phyloP scores from a whole-genome alignment of 2,113 vertebrate genomes.

The Myocastor coypus region DNA sequence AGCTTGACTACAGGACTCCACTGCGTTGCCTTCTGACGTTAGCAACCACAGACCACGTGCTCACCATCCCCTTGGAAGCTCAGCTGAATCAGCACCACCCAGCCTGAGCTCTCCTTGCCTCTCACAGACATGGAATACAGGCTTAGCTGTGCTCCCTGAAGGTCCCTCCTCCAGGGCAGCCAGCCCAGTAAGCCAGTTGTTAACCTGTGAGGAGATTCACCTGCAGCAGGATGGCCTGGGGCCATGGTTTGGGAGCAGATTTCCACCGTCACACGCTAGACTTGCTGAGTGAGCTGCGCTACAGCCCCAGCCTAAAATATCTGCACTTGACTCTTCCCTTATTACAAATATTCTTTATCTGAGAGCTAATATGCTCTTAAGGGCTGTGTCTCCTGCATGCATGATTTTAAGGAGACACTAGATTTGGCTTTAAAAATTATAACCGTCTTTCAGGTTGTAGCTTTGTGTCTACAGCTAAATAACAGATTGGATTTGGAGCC shows the following conservation, averaged over 20 bases:
- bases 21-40: neutral
- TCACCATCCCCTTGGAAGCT: neutral
- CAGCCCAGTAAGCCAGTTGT: neutral
- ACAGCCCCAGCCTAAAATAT: neutral
- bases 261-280: neutral
- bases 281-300: neutral
- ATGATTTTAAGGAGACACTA: conserved; percentile 11
- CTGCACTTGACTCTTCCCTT: neutral
- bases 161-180: neutral
- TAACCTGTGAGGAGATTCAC: neutral
- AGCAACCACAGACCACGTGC: neutral
- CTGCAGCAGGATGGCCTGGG: neutral
- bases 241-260: neutral
- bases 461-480: neutral
- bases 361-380: neutral
- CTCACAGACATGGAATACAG: neutral
- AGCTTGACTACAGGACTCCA: neutral
- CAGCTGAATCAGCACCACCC: neutral
- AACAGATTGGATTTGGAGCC: neutral
- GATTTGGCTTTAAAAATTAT: neutral
- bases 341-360: neutral
- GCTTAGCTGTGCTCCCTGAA: neutral
- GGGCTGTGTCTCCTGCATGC: neutral
- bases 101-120: neutral
- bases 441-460: neutral